Percentiles rank a stretch among this genome's conserved stretches.
Evolutionary conservation across 2,113 vertebrate genomes (phyloP).

Genomic region (Butorides virescens): DNA sequence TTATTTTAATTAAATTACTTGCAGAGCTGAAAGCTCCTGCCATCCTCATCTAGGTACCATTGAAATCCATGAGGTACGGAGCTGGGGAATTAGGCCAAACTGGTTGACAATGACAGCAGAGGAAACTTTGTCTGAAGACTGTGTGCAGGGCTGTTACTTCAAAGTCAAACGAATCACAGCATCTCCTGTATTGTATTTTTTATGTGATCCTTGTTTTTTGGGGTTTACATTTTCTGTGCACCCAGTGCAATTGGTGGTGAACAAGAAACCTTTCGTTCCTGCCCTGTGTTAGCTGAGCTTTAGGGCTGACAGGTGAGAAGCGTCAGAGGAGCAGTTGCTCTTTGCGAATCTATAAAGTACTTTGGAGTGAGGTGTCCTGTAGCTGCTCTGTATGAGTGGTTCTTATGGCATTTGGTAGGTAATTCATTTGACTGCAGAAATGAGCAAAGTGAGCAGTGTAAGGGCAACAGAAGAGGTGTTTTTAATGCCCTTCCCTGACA

Average conservation of each 20-base stretch:
- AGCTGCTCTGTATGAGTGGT: fast-evolving
- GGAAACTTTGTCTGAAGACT: background rate
- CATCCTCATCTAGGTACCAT: background rate
- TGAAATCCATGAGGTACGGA: background rate
- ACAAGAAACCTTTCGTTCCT: background rate
- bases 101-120: background rate
- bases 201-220: background rate
- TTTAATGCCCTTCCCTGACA: background rate
- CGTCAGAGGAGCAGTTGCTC: background rate
- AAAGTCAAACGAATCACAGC: background rate
- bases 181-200: background rate
- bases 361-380: background rate
- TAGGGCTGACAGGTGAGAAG: background rate
- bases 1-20: slow-evolving; percentile 18
- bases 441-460: background rate
- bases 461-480: background rate
- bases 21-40: background rate
- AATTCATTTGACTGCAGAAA: background rate
- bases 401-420: background rate
- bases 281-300: background rate
- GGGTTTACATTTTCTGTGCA: fast-evolving
- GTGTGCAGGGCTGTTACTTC: background rate
- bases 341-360: background rate
- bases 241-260: background rate
- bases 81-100: background rate